Conservation (phyloP, 2,113 vertebrate species). For the Xiphophorus maculatus region DNA sequence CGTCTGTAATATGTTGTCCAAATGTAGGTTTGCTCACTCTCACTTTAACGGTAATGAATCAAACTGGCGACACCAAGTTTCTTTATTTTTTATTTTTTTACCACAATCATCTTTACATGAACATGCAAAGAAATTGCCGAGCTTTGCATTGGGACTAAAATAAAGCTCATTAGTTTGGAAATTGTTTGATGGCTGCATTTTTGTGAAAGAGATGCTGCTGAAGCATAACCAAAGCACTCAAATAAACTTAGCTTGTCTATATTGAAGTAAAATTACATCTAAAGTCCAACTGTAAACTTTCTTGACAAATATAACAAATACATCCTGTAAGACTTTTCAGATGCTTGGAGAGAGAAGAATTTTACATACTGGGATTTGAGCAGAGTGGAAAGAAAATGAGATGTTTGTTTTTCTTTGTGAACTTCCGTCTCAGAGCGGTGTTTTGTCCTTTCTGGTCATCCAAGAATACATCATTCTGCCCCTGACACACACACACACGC, state of each 20-base stretch:
- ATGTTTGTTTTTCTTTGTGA: not conserved
- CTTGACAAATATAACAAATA: not conserved
- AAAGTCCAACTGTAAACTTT: constrained; percentile 18
- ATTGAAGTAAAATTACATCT: constrained; percentile 23
- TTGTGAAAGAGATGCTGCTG: constrained; percentile 28
- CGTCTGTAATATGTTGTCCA: constrained; percentile 2
- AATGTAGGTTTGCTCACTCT: constrained; percentile 23
- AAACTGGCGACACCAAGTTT: not conserved
- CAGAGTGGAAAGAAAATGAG: not conserved
- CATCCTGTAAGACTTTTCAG: not conserved
- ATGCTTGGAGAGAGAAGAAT: not conserved
- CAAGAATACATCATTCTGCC: constrained; percentile 1
- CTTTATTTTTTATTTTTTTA: not conserved
- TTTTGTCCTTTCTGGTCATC: constrained; percentile 37
- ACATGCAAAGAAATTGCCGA: not conserved
- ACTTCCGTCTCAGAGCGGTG: constrained; percentile 2
- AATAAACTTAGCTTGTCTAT: constrained; percentile 5
- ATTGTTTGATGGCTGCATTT: constrained; percentile 38
- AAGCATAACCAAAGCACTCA: constrained; percentile 29
- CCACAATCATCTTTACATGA: not conserved
- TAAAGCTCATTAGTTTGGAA: constrained; percentile 38
- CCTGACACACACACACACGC: not conserved
- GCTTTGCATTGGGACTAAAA: constrained; percentile 7
- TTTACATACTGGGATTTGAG: constrained; percentile 15
- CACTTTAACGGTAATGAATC: constrained; percentile 12